Percentiles rank a stretch among this genome's conserved stretches.
Evolutionary conservation across 2,797 vertebrate genomes (phyloP).

Genomic region (Silurus aristotelis): DNA sequence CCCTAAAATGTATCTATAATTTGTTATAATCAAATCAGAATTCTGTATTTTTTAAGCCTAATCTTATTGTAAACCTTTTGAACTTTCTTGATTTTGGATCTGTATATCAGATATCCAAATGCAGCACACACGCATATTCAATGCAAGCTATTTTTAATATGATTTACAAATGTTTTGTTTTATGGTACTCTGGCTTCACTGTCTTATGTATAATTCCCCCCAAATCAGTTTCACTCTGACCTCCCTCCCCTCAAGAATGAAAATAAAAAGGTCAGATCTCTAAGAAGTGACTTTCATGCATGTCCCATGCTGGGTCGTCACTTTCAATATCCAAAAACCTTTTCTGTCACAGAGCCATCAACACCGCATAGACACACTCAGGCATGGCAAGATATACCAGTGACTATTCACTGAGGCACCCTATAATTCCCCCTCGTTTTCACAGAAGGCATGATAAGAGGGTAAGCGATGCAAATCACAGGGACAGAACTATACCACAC

Average conservation of each 20-base stretch:
- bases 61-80: background rate
- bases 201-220: slow-evolving; percentile 72
- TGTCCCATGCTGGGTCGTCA: slow-evolving; percentile 80
- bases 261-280: slow-evolving; percentile 83
- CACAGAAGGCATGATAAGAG: slow-evolving; percentile 30
- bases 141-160: background rate
- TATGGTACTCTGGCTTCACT: slow-evolving; percentile 65
- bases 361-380: slow-evolving; percentile 49
- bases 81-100: background rate
- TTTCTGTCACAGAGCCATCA: slow-evolving; percentile 74
- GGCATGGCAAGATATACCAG: slow-evolving; percentile 23
- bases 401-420: background rate
- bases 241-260: slow-evolving; percentile 66
- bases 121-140: background rate
- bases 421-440: slow-evolving; percentile 16
- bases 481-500: background rate
- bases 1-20: background rate
- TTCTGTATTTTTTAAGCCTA: background rate
- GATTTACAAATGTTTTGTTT: slow-evolving; percentile 63
- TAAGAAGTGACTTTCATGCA: slow-evolving; percentile 79
- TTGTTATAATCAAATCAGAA: background rate
- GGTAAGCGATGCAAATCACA: slow-evolving; percentile 21
- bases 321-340: slow-evolving; percentile 79
- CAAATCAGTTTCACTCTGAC: slow-evolving; percentile 68
- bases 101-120: background rate